Evolutionary conservation across 1,140 invertebrate genomes (phyloP), one percentile per base, ranked within the genome.

Genomic region (Ceratina calcarata): DNA sequence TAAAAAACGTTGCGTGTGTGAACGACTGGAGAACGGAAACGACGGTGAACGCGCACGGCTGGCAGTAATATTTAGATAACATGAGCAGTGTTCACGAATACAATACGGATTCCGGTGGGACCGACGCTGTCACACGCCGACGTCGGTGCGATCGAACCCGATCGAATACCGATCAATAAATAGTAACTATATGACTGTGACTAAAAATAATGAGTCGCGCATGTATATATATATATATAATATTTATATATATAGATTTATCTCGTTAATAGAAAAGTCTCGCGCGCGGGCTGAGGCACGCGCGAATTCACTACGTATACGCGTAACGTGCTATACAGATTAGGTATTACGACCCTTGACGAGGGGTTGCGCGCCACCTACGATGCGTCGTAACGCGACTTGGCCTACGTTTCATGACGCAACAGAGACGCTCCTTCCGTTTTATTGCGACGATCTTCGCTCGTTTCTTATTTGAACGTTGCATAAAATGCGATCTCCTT

Each of bases 291-390:
- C 88, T 45, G 37, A 85, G 85, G 84, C 83, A 89, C 86, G 85
- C 84, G 86, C 86, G 88, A 87, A 87, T 89, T 87, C 86, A 87
- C 88, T 91, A 90, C 87, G 87, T 89, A 81, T 90, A 90, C 82
- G 88, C 88, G 78, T 83, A 82, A 85, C 64, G 83, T 85, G 87
- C 81, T 90, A 91, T 91, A 92, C 88, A 91, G 87, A 90, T 45
- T 90, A 87, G 77, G 62, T 87, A 81, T 83, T 45, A 58, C 73
- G 66, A 27, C 78, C 51, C 82, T 61, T 16, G 68, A 2, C 37
- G 37, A 45, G 65, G 81, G 45, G 51, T 79, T 68, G 78, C 81
- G 64, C 74, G 79, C 10, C 75, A 70, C 20, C 49, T 68, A 55
- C 65, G 79, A 58, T 49, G 58, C 51, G 32, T 7, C 49, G 0